Evolutionary conservation across 2,797 vertebrate species (phyloP), one percentile per base, ranked within the genome.

Genomic region (Euthynnus affinis): DNA sequence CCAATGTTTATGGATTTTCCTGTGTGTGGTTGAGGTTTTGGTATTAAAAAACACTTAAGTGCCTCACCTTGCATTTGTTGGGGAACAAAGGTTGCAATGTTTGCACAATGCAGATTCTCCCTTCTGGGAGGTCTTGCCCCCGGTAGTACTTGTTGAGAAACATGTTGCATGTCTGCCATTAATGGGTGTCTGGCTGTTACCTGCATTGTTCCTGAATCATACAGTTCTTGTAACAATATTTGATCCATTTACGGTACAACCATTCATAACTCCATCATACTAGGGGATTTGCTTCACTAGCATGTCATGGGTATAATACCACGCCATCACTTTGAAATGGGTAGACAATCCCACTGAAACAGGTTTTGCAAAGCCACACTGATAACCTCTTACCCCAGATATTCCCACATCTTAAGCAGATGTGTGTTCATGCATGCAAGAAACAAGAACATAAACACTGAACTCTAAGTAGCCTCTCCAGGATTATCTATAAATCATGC

Each of bases 1-100:
- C 88, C 93, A 94, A 87, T 85, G 92, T 96, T 96, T 95, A 96
- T 95, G 90, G 93, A 94, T 95, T 94, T 94, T 95, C 94, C 94
- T 92, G 91, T 89, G 90, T 92, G 88, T 76, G 89, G 93, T 92
- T 93, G 88, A 94, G 93, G 91, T 93, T 91, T 91, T 56, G 83
- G 83, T 93, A 88, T 92, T 90, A 90, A 94, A 94, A 88, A 87
- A 78, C 81, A 82, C 67, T 91, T 81, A 87, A 92, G 89, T 73
- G 82, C 83, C 84, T 93, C 93, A 93, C 92, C 92, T 94, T 94
- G 92, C 92, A 85, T 86, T 93, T 92, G 90, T 88, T 85, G 85
- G 74, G 86, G 87, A 94, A 91, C 89, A 94, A 94, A 93, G 88
- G 90, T 92, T 94, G 89, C 91, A 85, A 92, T 92, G 92, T 94